Percentiles rank a stretch among this genome's conserved stretches.
Evolutionary conservation across 1,140 invertebrate genomes (phyloP).

Genomic region (Pararge aegeria): DNA sequence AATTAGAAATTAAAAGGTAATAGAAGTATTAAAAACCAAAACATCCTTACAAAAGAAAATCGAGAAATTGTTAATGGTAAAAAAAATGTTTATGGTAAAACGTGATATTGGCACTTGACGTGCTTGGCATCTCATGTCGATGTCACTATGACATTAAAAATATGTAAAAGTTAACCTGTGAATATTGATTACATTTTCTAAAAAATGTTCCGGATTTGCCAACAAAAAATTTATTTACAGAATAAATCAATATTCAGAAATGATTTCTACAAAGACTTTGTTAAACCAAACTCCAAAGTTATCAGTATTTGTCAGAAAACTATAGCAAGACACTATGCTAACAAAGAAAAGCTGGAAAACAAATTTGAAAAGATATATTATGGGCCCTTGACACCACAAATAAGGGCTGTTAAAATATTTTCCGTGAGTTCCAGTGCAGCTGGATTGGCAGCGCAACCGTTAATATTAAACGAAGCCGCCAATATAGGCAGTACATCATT

Average conservation of each 20-base stretch:
- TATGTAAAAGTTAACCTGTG: constrained; percentile 10
- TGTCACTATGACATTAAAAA: background rate
- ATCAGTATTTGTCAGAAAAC: constrained; percentile 31
- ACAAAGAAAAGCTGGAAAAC: constrained; percentile 43
- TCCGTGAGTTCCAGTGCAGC: constrained; percentile 87
- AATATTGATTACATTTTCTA: too few species aligned
- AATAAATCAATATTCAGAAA: constrained; percentile 27
- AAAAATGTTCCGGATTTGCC: constrained; percentile 34
- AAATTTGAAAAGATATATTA: constrained; percentile 64
- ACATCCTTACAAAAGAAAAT: too few species aligned
- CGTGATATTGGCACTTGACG: too few species aligned
- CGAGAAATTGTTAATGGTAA: too few species aligned
- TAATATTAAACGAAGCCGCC: constrained; percentile 83
- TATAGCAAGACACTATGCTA: constrained; percentile 39
- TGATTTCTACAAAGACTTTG: constrained; percentile 35
- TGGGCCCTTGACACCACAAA: constrained; percentile 84
- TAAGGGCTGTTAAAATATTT: constrained; percentile 89
- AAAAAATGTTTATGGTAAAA: too few species aligned
- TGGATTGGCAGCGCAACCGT: constrained; percentile 86
- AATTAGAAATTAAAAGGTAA: too few species aligned
- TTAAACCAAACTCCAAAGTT: constrained; percentile 37
- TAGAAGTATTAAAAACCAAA: too few species aligned
- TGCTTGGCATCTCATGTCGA: too few species aligned
- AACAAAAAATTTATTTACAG: constrained; percentile 19
- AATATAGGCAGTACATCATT: constrained; percentile 80